phyloP scores from a whole-genome alignment of 2,888 invertebrate species.

The Drosophila buzzatii region DNA sequence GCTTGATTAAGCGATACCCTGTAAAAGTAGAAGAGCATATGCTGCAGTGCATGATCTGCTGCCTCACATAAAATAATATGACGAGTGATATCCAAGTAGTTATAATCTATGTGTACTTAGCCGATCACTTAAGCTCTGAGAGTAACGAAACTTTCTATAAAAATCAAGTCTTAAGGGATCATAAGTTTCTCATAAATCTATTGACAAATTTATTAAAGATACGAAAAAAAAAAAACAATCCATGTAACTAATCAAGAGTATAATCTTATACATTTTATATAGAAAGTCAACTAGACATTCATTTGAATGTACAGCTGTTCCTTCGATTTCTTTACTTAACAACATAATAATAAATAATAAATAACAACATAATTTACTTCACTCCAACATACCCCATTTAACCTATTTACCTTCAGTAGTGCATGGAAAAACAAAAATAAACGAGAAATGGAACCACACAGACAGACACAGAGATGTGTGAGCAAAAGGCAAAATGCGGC shows the following conservation, averaged over 20 bases:
- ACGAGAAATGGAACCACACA: conserved; percentile 7
- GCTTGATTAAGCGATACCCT: conserved; percentile 1
- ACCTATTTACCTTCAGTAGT: not conserved
- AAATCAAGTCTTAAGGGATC: too few species aligned
- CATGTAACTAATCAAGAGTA: too few species aligned
- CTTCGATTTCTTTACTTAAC: too few species aligned
- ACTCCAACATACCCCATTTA: not conserved
- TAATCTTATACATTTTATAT: too few species aligned
- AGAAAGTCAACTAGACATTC: not conserved
- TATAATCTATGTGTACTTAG: not conserved
- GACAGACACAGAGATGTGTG: conserved; percentile 25
- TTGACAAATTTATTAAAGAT: too few species aligned
- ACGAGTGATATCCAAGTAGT: not conserved
- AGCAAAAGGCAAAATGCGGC: conserved; percentile 20
- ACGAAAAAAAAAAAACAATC: too few species aligned
- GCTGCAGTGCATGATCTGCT: not conserved
- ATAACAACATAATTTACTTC: not conserved
- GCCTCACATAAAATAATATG: not conserved
- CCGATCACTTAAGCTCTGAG: not conserved
- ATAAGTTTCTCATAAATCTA: too few species aligned
- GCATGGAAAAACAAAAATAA: not conserved
- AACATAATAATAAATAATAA: too few species aligned
- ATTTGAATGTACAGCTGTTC: not conserved
- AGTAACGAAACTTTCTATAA: too few species aligned
- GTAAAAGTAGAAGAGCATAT: not conserved